Evolutionary conservation across 2,888 invertebrate species (phyloP).

Genomic region (Archaeoteleia sp.): DNA sequence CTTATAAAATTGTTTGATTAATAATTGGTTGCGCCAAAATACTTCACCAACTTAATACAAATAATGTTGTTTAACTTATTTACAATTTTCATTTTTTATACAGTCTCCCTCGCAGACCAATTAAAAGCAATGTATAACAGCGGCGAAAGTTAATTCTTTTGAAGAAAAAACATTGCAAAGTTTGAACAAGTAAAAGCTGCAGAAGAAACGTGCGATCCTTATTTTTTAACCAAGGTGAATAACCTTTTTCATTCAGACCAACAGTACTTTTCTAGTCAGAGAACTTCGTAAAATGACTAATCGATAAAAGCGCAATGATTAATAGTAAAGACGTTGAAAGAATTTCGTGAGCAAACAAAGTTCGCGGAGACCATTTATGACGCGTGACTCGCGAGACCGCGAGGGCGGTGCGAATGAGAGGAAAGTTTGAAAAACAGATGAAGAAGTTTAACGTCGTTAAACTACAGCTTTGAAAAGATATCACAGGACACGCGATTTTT

Average conservation of each 20-base stretch:
- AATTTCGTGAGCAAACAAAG: conserved; percentile 21
- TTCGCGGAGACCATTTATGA: conserved; percentile 25
- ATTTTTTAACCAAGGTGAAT: conserved; percentile 22
- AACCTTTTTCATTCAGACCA: conserved; percentile 18
- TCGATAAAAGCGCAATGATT: conserved; percentile 37
- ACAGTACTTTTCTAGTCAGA: conserved; percentile 5
- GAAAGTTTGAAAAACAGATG: conserved; percentile 67
- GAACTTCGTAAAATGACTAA: conserved; percentile 31
- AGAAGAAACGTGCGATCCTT: conserved; percentile 17
- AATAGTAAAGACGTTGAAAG: conserved; percentile 32
- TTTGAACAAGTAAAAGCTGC: conserved; percentile 25
- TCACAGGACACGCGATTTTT: conserved; percentile 1
- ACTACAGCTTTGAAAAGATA: conserved; percentile 53
- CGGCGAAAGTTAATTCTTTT: conserved; percentile 13
- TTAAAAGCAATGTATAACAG: conserved; percentile 13
- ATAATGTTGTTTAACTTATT: too few relatives aligned
- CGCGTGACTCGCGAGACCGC: conserved; percentile 7
- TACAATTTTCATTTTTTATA: too few relatives aligned
- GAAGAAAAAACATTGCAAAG: conserved; percentile 16
- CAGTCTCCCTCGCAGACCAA: not conserved
- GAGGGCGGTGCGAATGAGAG: not conserved
- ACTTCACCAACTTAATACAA: too few relatives aligned
- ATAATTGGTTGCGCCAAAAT: too few relatives aligned
- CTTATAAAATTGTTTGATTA: too few relatives aligned
- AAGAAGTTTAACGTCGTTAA: conserved; percentile 71